Evolutionary conservation across 2,113 vertebrate genomes (phyloP).

Genomic region (Tamias sibiricus): DNA sequence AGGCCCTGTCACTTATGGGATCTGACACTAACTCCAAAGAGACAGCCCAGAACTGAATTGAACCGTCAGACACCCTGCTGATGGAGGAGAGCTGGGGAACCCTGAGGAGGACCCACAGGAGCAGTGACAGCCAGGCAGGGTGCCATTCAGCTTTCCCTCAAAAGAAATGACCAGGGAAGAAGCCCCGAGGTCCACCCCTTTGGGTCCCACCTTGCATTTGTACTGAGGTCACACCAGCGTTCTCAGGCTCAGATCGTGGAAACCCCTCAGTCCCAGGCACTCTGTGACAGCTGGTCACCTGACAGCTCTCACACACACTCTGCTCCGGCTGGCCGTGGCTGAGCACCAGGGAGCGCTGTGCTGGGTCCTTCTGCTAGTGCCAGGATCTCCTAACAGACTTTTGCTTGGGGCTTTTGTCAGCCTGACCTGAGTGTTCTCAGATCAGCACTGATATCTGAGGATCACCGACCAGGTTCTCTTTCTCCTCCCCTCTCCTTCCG

Average conservation of each 20-base stretch:
- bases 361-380: neutral
- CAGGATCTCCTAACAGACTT: neutral
- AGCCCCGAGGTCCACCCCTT: neutral
- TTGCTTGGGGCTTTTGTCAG: neutral
- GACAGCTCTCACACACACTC: too few species aligned
- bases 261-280: neutral
- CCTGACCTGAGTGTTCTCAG: neutral
- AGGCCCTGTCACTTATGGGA: neutral
- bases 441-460: neutral
- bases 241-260: neutral
- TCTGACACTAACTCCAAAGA: neutral
- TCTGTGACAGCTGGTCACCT: neutral
- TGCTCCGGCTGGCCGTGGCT: neutral
- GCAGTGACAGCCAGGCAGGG: neutral
- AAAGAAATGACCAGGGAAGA: neutral
- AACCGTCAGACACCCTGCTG: fast-evolving
- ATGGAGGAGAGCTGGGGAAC: neutral
- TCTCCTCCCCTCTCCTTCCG: neutral
- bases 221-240: neutral
- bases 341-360: neutral
- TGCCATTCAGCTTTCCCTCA: neutral
- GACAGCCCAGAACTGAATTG: neutral
- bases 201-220: neutral
- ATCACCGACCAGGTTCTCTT: fast-evolving
- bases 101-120: neutral